Base-by-base conservation (phyloP, 2,113 vertebrate genomes). In the Bothrops jararaca region DNA sequence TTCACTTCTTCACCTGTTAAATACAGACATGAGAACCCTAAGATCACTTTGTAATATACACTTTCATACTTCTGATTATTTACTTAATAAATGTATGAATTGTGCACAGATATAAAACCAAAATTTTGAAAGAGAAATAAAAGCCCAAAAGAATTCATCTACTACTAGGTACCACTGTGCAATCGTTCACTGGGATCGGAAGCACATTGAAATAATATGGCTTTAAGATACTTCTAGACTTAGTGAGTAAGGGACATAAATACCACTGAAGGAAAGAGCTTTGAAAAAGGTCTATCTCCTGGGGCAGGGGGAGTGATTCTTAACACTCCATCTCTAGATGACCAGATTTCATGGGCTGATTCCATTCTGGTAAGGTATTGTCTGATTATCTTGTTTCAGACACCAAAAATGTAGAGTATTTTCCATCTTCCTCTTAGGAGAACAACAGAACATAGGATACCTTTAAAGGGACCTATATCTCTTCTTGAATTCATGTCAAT, bases 1-100 rank as follows among this genome's bases (percentile, higher is more conserved):
- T 97, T 98, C 80, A 98, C 98, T 95, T 99, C 98, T 96, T 98
- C 98, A 24, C 98, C 98, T 99, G 50, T 22, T 93, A 90, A 94
- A 85, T 15, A 95, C 29, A 96, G 94, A 48, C 52, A 95, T 89
- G 85, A 93, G 34, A 91, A 69, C 94, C 54, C 91, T 89, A 85
- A 45, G 1, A 29, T 45, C 39, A 45, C 5, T 89, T 29, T 89
- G 39, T 89, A 92, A 89, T 92, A 20, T 22, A 26, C 50, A 74
- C 9, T 7, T 53, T 48, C 34, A 23, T 45, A 56, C 1, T 4
- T 42, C 74, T 22, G 74, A 39, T 80, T 80, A 42, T 80, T 20
- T 39, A 18, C 39, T 80, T 42, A 80, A 80, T 42, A 42, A 80
- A 42, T 18, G n/a, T 74, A 74, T 74, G 34, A 80, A 80, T 42